A percentile compares a stretch with the other conserved stretches of the same genome.
Conservation (phyloP, 2,888 invertebrate genomes). For the Cheilosia grossa region DNA sequence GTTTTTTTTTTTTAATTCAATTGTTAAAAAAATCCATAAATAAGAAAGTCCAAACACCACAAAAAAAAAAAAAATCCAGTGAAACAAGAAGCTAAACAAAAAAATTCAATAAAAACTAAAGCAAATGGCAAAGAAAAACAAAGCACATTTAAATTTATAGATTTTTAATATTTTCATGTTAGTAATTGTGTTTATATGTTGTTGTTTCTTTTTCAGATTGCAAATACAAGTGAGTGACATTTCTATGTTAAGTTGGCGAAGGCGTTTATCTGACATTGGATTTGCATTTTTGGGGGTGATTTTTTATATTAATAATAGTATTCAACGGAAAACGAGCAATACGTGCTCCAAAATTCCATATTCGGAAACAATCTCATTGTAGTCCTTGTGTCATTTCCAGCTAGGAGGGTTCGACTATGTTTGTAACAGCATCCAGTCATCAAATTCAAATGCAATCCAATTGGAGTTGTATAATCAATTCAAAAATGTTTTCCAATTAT, state of each 20-base stretch:
- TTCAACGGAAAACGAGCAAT: too few relatives aligned
- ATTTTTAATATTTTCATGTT: constrained; percentile 13
- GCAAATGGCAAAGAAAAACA: constrained; percentile 41
- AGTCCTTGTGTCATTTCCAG: too few relatives aligned
- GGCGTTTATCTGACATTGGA: too few relatives aligned
- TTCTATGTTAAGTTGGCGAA: background rate
- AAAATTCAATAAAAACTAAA: constrained; percentile 26
- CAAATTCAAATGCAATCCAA: too few relatives aligned
- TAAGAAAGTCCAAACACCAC: constrained; percentile 36
- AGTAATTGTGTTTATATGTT: background rate
- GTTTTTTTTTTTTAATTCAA: constrained; percentile 35
- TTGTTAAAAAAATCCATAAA: constrained; percentile 39
- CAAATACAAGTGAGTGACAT: background rate
- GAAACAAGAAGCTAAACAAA: constrained; percentile 27
- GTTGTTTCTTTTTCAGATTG: background rate
- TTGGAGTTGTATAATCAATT: too few relatives aligned
- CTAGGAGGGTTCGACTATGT: too few relatives aligned
- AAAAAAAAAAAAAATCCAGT: constrained; percentile 17
- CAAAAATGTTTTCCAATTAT: too few relatives aligned
- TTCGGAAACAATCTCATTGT: too few relatives aligned
- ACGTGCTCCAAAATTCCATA: too few relatives aligned
- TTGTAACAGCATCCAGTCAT: too few relatives aligned
- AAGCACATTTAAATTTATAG: constrained; percentile 21
- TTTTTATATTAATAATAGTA: too few relatives aligned
- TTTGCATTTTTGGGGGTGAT: too few relatives aligned